Base-by-base conservation (phyloP, 2,888 invertebrate genomes). In the Xanthia togata region DNA sequence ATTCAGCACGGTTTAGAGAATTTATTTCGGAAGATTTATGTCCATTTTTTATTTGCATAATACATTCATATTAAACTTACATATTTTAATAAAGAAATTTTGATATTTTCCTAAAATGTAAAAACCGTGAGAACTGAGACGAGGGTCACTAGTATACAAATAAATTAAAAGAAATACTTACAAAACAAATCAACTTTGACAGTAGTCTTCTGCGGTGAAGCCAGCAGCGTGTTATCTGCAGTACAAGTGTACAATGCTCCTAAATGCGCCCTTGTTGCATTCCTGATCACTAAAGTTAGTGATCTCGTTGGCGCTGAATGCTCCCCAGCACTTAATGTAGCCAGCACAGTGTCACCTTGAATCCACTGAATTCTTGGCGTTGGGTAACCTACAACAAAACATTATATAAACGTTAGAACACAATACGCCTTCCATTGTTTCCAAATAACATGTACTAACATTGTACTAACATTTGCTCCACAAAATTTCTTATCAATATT, bases 151-250 rank as follows among this genome's bases (percentile, higher is more conserved):
- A 31, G 47, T 50, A 17, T 17, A 35, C 5, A 23, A 67, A 67
- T 23, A 53, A 55, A 35, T 35, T 35, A 35, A n/a, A 59, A 20
- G 6, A 1, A 68, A 55, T 88, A 95, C 98, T 96, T 86, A 97
- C 97, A 97, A 92, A 97, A 97, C 94, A 98, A 97, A 91, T 98
- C 98, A 68, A 98, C 96, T 87, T 97, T 97, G 53, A 98, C 97
- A 26, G 97, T 96, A 41, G 98, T 97, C 57, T 97, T 97, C 75
- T 97, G 97, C 0, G 98, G 98, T 4, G 97, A 97, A 47, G 97
- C 97, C 85, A 97, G 94, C 84, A 97, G 94, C 78, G 98, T 98
- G 91, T 98, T 98, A 91, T 97, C 97, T 20, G 98, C 98, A 89
- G 97, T 97, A 91, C 98, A 98, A 38, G 97, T 97, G 92, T 97